These are phyloP conservation scores for Drosophila barbarae DNA, from an alignment of 2,888 invertebrate genomes.

Conservation along the genomic window DNA sequence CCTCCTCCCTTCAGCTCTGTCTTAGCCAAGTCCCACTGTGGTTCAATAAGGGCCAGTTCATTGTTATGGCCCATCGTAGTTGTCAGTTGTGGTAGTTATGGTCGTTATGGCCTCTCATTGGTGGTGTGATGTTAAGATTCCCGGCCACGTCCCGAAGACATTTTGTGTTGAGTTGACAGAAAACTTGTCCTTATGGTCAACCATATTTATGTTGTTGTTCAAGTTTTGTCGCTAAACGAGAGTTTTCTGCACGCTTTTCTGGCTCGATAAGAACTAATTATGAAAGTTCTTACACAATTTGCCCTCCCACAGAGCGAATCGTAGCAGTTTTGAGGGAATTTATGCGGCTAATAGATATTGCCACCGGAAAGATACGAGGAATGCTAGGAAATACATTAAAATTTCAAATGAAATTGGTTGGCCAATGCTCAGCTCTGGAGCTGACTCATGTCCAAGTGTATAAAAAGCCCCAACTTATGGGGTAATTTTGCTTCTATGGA, in stretches of 20 bases:
- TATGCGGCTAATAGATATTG: constrained; percentile 12
- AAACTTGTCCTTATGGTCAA: constrained; percentile 40
- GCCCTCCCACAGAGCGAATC: constrained; percentile 46
- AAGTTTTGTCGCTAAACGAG: constrained; percentile 49
- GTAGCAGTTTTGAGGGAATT: constrained; percentile 36
- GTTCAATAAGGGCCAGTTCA: constrained; percentile 39
- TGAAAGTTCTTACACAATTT: constrained; percentile 44
- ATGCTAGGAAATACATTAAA: constrained; percentile 22
- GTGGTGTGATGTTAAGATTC: constrained; percentile 27
- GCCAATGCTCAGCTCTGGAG: constrained; percentile 10
- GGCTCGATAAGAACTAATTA: constrained; percentile 44
- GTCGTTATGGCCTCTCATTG: constrained; percentile 12
- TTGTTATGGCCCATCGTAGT: constrained; percentile 28
- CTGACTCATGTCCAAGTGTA: constrained; percentile 23
- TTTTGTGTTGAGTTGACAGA: constrained; percentile 66
- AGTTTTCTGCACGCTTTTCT: constrained; percentile 38
- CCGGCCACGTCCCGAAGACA: constrained; percentile 37
- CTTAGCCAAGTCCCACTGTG: constrained; percentile 15
- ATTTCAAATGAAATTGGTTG: constrained; percentile 32
- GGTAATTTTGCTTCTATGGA: constrained; percentile 4
- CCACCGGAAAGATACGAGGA: constrained; percentile 17
- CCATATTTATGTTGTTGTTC: constrained; percentile 38
- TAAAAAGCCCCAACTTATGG: constrained; percentile 6
- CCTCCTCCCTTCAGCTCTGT: background rate
- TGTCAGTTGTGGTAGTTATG: constrained; percentile 20